Evolutionary conservation across 2,113 vertebrate species (phyloP), one percentile per base, ranked within the genome.

Genomic region (Melanerpes formicivorus): DNA sequence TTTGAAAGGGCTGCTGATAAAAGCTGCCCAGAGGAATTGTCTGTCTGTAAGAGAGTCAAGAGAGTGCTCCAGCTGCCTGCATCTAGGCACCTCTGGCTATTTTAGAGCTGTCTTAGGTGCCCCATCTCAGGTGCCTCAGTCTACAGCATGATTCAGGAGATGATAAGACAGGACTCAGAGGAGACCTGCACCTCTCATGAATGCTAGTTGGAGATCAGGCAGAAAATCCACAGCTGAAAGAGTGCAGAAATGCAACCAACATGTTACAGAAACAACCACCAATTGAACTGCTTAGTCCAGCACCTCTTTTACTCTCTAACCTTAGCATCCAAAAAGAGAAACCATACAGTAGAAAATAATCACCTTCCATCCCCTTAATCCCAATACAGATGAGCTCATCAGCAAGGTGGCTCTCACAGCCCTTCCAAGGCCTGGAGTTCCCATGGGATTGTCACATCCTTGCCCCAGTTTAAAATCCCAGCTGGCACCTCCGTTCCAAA

Each of bases 21-120:
- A 65, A 80, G 71, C 80, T 88, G 90, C 37, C 81, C 74, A 52
- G 87, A 80, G 72, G 90, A 92, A 93, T 93, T 90, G 22, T 84
- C 52, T 63, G 11, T 71, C 69, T 94, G 55, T 82, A 83, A 82
- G 29, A 82, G 63, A 80, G 50, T 32, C 44, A 50, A 50, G 54
- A 91, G 50, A 76, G 69, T 85, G 79, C 91, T 95, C 93, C 91
- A 94, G 75, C 27, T 67, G 85, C 91, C 75, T 71, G 83, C 89
- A 93, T 67, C 85, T 60, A 95, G 93, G 48, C 79, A 95, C 93
- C 88, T 74, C 73, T 40, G 56, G 18, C 72, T 93, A 48, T 81
- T 91, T 93, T 40, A 54, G 72, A 72, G 29, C 46, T 52, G 50
- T 11, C 48, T 50, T 50, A 50, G 48, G 21, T 50, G 21, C 23